Conservation (phyloP, 1,140 invertebrate species). For the Globodera ellingtonae region DNA sequence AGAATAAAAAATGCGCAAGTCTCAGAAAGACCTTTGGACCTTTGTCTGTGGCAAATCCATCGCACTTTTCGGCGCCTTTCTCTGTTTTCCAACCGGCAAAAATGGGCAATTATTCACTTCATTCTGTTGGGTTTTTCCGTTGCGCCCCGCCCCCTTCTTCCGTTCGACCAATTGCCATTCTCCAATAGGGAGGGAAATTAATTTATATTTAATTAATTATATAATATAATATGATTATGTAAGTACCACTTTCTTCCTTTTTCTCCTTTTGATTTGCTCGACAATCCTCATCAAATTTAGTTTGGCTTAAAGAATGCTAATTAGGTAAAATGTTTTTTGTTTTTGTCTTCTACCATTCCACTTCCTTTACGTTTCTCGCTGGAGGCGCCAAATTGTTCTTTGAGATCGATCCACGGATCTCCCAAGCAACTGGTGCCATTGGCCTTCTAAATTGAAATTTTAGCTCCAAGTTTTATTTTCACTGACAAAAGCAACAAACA, state of each 20-base stretch:
- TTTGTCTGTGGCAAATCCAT: conserved; percentile 43
- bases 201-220: too few species aligned
- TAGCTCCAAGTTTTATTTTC: background rate
- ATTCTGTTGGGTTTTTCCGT: background rate
- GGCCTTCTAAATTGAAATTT: conserved; percentile 35
- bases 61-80: conserved; percentile 35
- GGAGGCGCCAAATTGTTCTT: conserved; percentile 8
- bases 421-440: conserved; percentile 35
- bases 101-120: background rate
- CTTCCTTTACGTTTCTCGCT: conserved; percentile 1
- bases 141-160: background rate
- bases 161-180: background rate
- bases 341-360: background rate
- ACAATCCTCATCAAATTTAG: background rate
- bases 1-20: background rate
- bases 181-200: background rate
- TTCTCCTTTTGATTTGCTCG: background rate
- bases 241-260: background rate
- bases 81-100: conserved; percentile 16
- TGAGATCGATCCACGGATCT: conserved; percentile 34
- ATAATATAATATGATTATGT: too few species aligned
- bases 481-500: conserved; percentile 19
- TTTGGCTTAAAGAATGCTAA: background rate
- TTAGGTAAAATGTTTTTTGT: background rate
- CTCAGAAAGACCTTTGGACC: background rate